Percentiles rank a stretch among this genome's conserved stretches.
Conservation (phyloP, 2,888 invertebrate genomes). For the Lamellibrachia columna region DNA sequence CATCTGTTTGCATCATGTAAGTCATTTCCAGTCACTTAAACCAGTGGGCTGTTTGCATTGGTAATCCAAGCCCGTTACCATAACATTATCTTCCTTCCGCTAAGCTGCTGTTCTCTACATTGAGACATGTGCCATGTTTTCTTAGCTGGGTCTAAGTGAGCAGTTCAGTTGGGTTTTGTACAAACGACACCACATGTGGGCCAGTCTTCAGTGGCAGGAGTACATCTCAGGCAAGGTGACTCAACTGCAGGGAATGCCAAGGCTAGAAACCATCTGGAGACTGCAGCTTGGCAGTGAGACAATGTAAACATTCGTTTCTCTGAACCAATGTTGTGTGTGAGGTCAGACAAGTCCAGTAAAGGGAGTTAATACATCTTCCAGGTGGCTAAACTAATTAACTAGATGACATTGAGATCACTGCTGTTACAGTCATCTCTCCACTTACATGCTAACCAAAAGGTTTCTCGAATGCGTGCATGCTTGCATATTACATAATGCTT, state of each 20-base stretch:
- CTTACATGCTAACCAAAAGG: neutral
- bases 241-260: neutral
- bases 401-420: neutral
- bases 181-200: neutral
- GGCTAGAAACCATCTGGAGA: neutral
- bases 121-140: neutral
- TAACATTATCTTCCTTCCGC: neutral
- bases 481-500: neutral
- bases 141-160: neutral
- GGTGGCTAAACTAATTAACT: neutral
- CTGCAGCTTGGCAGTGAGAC: neutral
- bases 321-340: neutral
- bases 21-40: neutral
- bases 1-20: neutral
- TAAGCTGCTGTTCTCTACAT: neutral
- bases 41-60: neutral
- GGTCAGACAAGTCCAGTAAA: neutral
- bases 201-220: neutral
- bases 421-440: neutral
- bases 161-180: neutral
- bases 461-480: neutral
- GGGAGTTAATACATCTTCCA: neutral
- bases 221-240: neutral
- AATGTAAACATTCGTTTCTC: neutral
- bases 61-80: neutral